Evolutionary conservation across 2,797 vertebrate species (phyloP).

Genomic region (Anabas testudineus): DNA sequence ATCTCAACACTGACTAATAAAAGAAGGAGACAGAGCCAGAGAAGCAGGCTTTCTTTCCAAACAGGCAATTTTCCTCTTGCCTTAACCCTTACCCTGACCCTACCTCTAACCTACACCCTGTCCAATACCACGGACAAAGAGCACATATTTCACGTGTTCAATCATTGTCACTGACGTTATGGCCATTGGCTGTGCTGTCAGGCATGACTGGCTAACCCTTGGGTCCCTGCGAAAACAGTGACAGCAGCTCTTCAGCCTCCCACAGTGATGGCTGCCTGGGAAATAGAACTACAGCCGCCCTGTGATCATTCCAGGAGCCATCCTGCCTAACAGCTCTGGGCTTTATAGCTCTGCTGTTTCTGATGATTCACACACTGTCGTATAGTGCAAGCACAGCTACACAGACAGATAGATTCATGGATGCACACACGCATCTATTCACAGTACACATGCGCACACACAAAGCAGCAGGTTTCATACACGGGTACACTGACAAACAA

Average conservation of each 20-base stretch:
- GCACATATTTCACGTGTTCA: constrained; percentile 83
- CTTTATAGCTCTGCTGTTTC: constrained; percentile 76
- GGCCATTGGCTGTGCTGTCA: constrained; percentile 77
- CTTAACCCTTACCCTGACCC: constrained; percentile 81
- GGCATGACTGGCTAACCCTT: constrained; percentile 72
- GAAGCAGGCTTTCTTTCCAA: constrained; percentile 65
- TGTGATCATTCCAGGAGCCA: constrained; percentile 80
- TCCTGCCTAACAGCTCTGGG: constrained; percentile 78
- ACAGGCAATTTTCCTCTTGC: constrained; percentile 79
- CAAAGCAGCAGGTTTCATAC: constrained; percentile 13
- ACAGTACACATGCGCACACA: background rate
- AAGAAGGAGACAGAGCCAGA: constrained; percentile 46
- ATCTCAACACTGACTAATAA: constrained; percentile 64
- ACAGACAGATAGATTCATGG: constrained; percentile 71
- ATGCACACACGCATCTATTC: constrained; percentile 16
- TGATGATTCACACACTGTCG: constrained; percentile 75
- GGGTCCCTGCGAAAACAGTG: constrained; percentile 56
- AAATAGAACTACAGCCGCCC: constrained; percentile 69
- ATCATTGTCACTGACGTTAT: constrained; percentile 79
- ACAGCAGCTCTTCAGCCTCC: constrained; percentile 63
- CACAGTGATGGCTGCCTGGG: constrained; percentile 62
- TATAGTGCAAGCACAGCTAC: constrained; percentile 77
- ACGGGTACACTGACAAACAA: constrained; percentile 38
- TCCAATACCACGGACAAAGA: constrained; percentile 78
- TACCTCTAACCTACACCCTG: constrained; percentile 75